phyloP scores from a whole-genome alignment of 53 echinoderm and acorn worm species.

The Crossaster papposus region DNA sequence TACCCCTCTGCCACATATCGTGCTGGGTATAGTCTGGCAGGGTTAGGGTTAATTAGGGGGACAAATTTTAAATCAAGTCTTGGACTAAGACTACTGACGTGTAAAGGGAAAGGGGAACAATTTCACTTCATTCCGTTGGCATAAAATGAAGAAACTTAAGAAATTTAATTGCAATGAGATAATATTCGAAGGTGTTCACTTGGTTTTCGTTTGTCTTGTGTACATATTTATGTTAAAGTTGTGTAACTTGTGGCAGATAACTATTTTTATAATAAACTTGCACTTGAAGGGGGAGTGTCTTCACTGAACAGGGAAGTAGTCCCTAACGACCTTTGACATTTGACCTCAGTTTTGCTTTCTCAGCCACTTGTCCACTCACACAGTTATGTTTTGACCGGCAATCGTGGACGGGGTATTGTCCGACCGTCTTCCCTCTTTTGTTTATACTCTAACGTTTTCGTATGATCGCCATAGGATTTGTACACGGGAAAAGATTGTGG shows the following conservation, averaged over 20 bases:
- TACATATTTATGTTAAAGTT: not conserved
- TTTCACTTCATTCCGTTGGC: not conserved
- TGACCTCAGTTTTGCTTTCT: not conserved
- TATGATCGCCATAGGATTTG: no score
- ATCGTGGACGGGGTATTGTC: no score
- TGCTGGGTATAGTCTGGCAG: no score
- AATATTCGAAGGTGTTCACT: not conserved
- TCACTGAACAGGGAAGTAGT: not conserved
- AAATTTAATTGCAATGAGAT: not conserved
- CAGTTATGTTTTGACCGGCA: no score
- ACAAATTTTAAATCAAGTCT: no score
- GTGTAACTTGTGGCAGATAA: slow-evolving; percentile 5
- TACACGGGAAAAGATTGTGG: no score
- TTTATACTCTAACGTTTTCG: no score
- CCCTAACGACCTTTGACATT: not conserved
- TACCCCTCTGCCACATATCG: no score
- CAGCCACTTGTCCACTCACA: no score
- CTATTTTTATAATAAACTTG: not conserved
- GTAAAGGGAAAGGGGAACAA: not conserved
- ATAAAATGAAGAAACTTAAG: not conserved
- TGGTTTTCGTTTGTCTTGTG: not conserved
- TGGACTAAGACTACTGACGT: no score
- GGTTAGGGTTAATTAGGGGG: no score
- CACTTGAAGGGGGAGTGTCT: not conserved
- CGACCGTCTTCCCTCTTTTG: no score